Evolutionary conservation across 2,888 invertebrate species (phyloP).

Genomic region (Lucinisca nassula): DNA sequence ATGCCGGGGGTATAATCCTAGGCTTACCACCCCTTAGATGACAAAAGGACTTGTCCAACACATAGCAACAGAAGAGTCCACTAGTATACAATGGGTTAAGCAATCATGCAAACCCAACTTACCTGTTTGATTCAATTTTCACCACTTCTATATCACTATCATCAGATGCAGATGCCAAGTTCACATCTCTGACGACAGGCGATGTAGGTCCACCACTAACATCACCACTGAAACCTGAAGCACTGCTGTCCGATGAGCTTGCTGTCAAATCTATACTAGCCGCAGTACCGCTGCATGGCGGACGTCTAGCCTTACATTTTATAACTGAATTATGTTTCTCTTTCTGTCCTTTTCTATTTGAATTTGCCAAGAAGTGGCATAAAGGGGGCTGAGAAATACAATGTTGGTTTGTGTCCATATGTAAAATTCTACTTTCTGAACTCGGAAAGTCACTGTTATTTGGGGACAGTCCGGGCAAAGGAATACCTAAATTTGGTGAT

Average conservation of each 20-base stretch:
- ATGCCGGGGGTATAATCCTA: too few species aligned
- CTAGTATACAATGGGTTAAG: too few species aligned
- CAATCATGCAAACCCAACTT: too few species aligned
- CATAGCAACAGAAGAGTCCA: too few species aligned
- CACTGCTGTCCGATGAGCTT: slow-evolving; percentile 12
- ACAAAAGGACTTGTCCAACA: too few species aligned
- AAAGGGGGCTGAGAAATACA: not conserved
- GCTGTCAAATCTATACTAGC: slow-evolving; percentile 62
- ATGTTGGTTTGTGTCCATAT: slow-evolving; percentile 49
- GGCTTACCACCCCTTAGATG: too few species aligned
- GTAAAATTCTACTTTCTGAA: slow-evolving; percentile 52
- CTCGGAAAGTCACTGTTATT: slow-evolving; percentile 28
- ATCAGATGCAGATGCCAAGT: slow-evolving; percentile 89
- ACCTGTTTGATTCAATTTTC: slow-evolving; percentile 82
- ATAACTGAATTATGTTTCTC: slow-evolving; percentile 67
- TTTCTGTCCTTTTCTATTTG: slow-evolving; percentile 41
- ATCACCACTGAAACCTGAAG: slow-evolving; percentile 22
- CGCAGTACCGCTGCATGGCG: not conserved
- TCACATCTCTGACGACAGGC: slow-evolving; percentile 73
- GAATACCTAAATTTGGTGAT: not conserved
- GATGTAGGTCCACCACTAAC: slow-evolving; percentile 56
- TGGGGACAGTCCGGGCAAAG: slow-evolving; percentile 6
- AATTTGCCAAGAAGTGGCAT: not conserved
- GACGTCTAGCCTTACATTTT: slow-evolving; percentile 22
- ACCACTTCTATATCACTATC: slow-evolving; percentile 89